phyloP scores from a whole-genome alignment of 2,888 invertebrate species.

The Merodon equestris region DNA sequence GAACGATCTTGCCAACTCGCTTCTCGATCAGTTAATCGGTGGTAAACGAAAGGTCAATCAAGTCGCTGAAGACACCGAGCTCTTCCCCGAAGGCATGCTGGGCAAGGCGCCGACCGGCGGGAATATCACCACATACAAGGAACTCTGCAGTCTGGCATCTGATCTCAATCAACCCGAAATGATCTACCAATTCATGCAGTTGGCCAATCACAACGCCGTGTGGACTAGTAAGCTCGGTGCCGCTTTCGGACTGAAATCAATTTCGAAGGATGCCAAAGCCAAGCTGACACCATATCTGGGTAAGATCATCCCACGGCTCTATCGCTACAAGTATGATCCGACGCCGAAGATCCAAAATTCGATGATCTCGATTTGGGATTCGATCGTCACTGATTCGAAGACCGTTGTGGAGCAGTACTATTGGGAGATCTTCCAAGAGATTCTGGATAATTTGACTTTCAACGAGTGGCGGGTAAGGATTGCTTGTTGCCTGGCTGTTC shows the following conservation, averaged over 20 bases:
- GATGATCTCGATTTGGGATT: conserved; percentile 96
- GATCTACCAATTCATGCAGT: conserved; percentile 96
- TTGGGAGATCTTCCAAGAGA: conserved; percentile 83
- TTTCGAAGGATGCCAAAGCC: conserved; percentile 90
- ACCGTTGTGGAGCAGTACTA: conserved; percentile 84
- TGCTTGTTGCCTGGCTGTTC: conserved; percentile 92
- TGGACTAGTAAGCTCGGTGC: conserved; percentile 96
- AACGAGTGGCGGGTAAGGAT: conserved; percentile 94
- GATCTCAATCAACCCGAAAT: conserved; percentile 97
- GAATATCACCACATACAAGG: conserved; percentile 94
- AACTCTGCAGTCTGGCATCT: conserved; percentile 94
- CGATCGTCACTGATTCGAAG: conserved; percentile 90
- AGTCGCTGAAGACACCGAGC: conserved; percentile 89
- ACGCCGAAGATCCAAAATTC: conserved; percentile 94
- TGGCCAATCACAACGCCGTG: conserved; percentile 95
- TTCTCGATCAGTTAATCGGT: conserved; percentile 90
- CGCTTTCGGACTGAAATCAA: conserved; percentile 94
- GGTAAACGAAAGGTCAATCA: conserved; percentile 87
- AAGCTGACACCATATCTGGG: conserved; percentile 90
- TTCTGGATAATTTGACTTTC: conserved; percentile 89
- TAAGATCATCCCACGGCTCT: conserved; percentile 92
- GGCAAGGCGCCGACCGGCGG: conserved; percentile 93
- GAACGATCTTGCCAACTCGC: conserved; percentile 85
- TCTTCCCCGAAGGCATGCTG: conserved; percentile 92
- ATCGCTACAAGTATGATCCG: conserved; percentile 92